Base-by-base conservation (phyloP, 2,888 invertebrate species). In the Chouioia cunea region DNA sequence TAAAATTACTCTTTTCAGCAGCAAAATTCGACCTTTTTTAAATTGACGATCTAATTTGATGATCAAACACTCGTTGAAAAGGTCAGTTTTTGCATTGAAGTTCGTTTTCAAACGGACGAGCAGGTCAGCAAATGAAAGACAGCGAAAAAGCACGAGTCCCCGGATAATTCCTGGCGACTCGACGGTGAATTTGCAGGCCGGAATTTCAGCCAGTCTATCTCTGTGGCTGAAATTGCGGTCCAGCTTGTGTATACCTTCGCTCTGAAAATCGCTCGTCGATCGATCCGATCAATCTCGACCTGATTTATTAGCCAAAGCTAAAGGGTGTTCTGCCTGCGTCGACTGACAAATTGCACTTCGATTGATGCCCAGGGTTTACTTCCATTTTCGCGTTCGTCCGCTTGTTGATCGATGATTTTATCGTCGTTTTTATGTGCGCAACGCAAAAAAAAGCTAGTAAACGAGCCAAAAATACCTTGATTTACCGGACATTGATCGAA, bases 281-380 rank as follows among this genome's bases (percentile, higher is more conserved):
- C 27, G 47, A 60, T 59, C 47, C 43, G 16, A 65, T 43, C 52
- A 27, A 52, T 57, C 12, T 16, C 46, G 12, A 52, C 18, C 14
- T 23, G 47, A 69, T 63, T 48, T 43, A 65, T 43, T 52, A 48
- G 10, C 8, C 16, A 16, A n/a, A 48, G 52, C 18, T 64, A 65
- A 58, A 50, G 12, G 58, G 22, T 43, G 15, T 16, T 36, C 6
- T 36, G 36, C 4, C 10, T n/a, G 52, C 48, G 15, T 43, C 56
- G 36, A 23, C 36, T 4, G 47, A 64, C 43, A 23, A 54, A 23
- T 57, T 62, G 46, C 65, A 23, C 52, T 71, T 48, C 64, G 68
- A 75, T 75, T 78, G 77, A 82, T 83, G 82, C 83, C 83, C 83
- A 83, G 83, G 83, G 83, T 83, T 83, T 83, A 83, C 75, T 47